A percentile compares a stretch with the other conserved stretches of the same genome.
These are phyloP conservation scores for Papilio aristodemus DNA, from an alignment of 1,140 invertebrate species.

Conservation along the genomic window DNA sequence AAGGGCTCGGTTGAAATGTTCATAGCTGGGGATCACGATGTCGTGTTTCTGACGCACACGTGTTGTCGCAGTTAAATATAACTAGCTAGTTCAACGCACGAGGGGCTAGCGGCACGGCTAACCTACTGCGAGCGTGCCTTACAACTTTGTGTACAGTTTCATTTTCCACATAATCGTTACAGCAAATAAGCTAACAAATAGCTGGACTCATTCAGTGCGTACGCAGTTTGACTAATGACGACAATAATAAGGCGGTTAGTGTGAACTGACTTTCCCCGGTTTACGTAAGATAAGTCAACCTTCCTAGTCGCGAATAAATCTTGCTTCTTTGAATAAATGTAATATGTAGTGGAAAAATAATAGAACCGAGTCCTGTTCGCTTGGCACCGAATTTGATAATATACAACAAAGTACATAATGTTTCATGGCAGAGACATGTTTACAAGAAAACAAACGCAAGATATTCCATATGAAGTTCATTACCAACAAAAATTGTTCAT, in stretches of 20 bases:
- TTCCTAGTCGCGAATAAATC: constrained; percentile 33
- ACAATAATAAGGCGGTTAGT: constrained; percentile 34
- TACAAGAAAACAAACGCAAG: background rate
- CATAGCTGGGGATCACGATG: constrained; percentile 36
- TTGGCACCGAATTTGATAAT: background rate
- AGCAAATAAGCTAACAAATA: constrained; percentile 31
- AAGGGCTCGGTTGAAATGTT: constrained; percentile 9
- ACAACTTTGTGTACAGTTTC: constrained; percentile 31
- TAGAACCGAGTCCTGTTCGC: background rate
- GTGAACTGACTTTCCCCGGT: constrained; percentile 20
- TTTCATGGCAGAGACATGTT: background rate
- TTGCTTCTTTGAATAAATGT: constrained; percentile 26
- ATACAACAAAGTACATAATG: background rate
- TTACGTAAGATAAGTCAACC: constrained; percentile 38
- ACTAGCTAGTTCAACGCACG: constrained; percentile 73
- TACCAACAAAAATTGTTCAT: constrained; percentile 12
- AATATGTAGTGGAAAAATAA: constrained; percentile 6
- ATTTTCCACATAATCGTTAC: constrained; percentile 19
- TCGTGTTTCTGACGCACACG: constrained; percentile 59
- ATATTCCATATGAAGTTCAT: background rate
- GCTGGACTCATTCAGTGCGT: background rate
- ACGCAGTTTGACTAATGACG: constrained; percentile 24
- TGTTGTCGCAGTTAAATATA: constrained; percentile 77
- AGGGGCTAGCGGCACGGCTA: constrained; percentile 64
- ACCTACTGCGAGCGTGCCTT: constrained; percentile 55